These are phyloP conservation scores for Hyposmocoma kahamanoa DNA, from an alignment of 1,140 invertebrate species.

Conservation along the genomic window DNA sequence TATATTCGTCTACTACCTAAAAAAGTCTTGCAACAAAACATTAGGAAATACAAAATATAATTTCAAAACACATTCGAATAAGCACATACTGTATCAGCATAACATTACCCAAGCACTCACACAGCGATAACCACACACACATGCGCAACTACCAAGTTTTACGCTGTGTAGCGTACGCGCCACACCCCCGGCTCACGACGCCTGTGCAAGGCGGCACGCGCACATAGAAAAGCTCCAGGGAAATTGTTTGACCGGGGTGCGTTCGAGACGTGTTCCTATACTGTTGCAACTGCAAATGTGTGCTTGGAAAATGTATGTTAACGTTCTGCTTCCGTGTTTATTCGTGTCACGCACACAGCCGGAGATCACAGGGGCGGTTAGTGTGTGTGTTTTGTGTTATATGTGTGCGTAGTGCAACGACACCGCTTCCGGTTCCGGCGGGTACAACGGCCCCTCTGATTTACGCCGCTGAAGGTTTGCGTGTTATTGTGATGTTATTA, in stretches of 20 bases:
- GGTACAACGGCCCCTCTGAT: constrained; percentile 61
- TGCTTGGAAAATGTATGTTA: constrained; percentile 55
- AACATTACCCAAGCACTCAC: too few relatives aligned
- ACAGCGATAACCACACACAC: constrained; percentile 40
- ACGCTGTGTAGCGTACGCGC: constrained; percentile 22
- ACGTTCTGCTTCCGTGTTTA: constrained; percentile 61
- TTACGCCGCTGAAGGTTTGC: constrained; percentile 63
- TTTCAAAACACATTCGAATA: too few relatives aligned
- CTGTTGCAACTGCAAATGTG: constrained; percentile 17
- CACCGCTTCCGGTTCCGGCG: constrained; percentile 60
- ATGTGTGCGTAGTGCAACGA: constrained; percentile 56
- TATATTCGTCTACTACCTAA: too few relatives aligned
- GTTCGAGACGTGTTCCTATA: constrained; percentile 34
- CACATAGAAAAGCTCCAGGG: constrained; percentile 33
- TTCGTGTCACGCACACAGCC: constrained; percentile 38
- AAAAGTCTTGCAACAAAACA: too few relatives aligned
- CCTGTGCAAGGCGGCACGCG: constrained; percentile 52
- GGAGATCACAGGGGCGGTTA: constrained; percentile 9
- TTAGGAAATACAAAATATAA: too few relatives aligned
- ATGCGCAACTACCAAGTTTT: constrained; percentile 26
- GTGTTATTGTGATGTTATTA: constrained; percentile 61
- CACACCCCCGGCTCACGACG: constrained; percentile 46
- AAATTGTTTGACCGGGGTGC: constrained; percentile 32
- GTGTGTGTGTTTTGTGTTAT: constrained; percentile 23
- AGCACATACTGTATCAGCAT: constrained; percentile 36